Evolutionary conservation across 2,797 vertebrate genomes (phyloP).

Genomic region (Corythornis leucogaster): DNA sequence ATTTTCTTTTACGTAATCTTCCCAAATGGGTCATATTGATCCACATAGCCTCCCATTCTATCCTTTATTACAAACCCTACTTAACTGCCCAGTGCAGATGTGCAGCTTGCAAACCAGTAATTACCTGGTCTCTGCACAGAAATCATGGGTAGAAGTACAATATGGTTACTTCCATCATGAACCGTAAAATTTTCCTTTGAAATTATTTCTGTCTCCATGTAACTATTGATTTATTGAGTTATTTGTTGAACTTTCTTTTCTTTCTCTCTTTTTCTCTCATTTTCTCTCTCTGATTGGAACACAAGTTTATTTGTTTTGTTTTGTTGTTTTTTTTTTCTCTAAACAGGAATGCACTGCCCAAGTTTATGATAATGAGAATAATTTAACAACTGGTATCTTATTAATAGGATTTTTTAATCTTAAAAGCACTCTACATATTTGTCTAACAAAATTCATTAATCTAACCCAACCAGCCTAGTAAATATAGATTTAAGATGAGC

Average conservation of each 20-base stretch:
- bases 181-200: not conserved
- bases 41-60: not conserved
- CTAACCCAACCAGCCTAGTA: not conserved
- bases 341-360: not conserved
- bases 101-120: not conserved
- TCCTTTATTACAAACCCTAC: not conserved
- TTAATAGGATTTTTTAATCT: not conserved
- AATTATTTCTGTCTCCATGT: not conserved
- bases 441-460: not conserved
- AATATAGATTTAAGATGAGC: not conserved
- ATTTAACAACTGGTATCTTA: not conserved
- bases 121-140: not conserved
- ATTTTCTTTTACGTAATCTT: conserved; percentile 27
- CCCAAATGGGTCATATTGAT: conserved; percentile 23
- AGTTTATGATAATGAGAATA: not conserved
- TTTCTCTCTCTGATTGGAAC: not conserved
- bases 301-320: not conserved
- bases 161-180: not conserved
- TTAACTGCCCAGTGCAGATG: conserved; percentile 27
- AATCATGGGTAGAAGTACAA: not conserved
- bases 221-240: not conserved
- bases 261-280: no score
- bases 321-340: not conserved
- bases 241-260: not conserved
- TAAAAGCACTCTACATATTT: not conserved